phyloP scores from a whole-genome alignment of 2,888 invertebrate genomes.

The Caenorhabditis parvicauda region DNA sequence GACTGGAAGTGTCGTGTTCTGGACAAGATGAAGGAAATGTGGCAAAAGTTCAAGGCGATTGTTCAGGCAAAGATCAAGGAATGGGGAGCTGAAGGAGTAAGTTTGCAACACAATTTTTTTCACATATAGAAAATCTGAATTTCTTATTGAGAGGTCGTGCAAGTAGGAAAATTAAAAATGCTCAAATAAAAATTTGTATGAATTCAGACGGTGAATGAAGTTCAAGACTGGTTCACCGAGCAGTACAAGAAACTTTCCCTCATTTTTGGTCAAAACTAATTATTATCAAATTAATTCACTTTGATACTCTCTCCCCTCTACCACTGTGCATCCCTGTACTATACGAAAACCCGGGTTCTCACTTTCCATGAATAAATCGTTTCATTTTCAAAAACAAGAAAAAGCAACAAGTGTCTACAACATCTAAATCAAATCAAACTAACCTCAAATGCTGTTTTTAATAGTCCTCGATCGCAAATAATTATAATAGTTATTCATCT shows the following conservation, averaged over 20 bases:
- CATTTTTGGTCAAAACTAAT: slow-evolving; percentile 19
- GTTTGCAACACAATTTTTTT: not conserved
- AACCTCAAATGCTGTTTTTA: slow-evolving; percentile 42
- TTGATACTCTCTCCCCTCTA: slow-evolving; percentile 1
- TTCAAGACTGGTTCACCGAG: slow-evolving; percentile 20
- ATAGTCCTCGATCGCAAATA: slow-evolving; percentile 51
- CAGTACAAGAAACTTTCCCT: slow-evolving; percentile 26
- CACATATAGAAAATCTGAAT: too few species aligned
- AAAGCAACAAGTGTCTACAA: slow-evolving; percentile 5
- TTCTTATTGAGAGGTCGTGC: too few species aligned
- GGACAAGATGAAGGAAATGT: slow-evolving; percentile 31
- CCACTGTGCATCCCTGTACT: slow-evolving; percentile 11
- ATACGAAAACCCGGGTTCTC: slow-evolving; percentile 15
- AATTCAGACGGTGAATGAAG: slow-evolving; percentile 8
- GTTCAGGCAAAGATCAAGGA: slow-evolving; percentile 26
- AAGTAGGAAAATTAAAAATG: too few species aligned
- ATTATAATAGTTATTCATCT: slow-evolving; percentile 54
- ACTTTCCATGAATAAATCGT: slow-evolving; percentile 8
- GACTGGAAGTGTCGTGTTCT: slow-evolving; percentile 41
- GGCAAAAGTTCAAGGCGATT: slow-evolving; percentile 36
- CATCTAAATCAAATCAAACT: slow-evolving; percentile 3
- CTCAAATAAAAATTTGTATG: not conserved
- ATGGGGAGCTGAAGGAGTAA: slow-evolving; percentile 23
- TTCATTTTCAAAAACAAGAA: slow-evolving; percentile 3
- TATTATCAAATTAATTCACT: not conserved